Percentiles rank a stretch among this genome's conserved stretches.
phyloP scores from a whole-genome alignment of 1,140 invertebrate genomes.

The Drosophila ironensis region DNA sequence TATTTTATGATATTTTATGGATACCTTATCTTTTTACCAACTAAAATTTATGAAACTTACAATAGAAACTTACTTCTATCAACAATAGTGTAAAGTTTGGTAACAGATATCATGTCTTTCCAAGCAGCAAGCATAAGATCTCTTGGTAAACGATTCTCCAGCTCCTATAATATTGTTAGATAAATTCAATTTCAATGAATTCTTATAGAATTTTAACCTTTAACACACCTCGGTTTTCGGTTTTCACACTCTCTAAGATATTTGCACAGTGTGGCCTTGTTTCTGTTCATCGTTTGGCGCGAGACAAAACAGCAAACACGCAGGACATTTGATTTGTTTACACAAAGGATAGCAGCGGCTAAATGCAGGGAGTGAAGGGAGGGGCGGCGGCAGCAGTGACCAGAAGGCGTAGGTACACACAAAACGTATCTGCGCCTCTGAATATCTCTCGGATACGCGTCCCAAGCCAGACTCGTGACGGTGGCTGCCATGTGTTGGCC shows the following conservation, averaged over 20 bases:
- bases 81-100: too few species aligned
- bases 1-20: too few species aligned
- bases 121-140: too few species aligned
- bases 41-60: too few species aligned
- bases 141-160: too few species aligned
- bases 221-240: background rate
- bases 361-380: background rate
- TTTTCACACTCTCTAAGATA: background rate
- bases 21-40: too few species aligned
- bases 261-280: slow-evolving; percentile 3
- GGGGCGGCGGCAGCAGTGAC: slow-evolving; percentile 54
- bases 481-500: slow-evolving; percentile 66
- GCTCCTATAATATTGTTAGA: too few species aligned
- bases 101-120: too few species aligned
- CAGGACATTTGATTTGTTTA: slow-evolving; percentile 72
- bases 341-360: slow-evolving; percentile 42
- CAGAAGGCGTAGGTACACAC: slow-evolving; percentile 72
- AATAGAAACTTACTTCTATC: too few species aligned
- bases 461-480: slow-evolving; percentile 23
- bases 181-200: too few species aligned
- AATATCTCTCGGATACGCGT: slow-evolving; percentile 58
- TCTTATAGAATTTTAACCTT: too few species aligned
- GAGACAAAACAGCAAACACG: slow-evolving; percentile 59
- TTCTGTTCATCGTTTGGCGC: slow-evolving; percentile 34
- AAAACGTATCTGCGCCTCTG: background rate